These are phyloP conservation scores for Epirrhoe alternata DNA, from an alignment of 2,888 invertebrate species.

Conservation along the genomic window DNA sequence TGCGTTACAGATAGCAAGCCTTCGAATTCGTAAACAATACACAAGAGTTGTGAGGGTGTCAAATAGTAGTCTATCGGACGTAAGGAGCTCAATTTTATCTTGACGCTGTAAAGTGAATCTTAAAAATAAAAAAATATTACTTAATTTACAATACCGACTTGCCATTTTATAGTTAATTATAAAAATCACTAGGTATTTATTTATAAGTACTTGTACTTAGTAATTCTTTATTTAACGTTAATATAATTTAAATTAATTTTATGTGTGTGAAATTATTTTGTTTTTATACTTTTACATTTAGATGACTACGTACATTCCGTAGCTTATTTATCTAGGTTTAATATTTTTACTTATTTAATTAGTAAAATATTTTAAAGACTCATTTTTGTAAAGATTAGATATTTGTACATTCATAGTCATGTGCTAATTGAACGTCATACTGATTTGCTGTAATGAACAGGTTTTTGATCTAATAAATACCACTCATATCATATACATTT, in stretches of 20 bases:
- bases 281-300: slow-evolving; percentile 20
- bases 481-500: too few species aligned
- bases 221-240: slow-evolving; percentile 10
- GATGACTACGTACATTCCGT: slow-evolving; percentile 21
- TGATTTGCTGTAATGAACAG: too few species aligned
- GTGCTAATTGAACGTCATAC: too few species aligned
- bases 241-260: slow-evolving; percentile 18
- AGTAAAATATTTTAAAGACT: not conserved
- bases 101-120: too few species aligned
- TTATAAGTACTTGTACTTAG: slow-evolving; percentile 13
- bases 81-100: too few species aligned
- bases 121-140: not conserved
- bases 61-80: too few species aligned
- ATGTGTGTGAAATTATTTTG: slow-evolving; percentile 18
- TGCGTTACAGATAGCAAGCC: too few species aligned
- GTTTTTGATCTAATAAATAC: too few species aligned
- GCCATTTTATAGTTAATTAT: slow-evolving; percentile 15
- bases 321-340: not conserved
- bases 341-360: not conserved
- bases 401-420: not conserved
- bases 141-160: slow-evolving; percentile 4
- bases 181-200: slow-evolving; percentile 22
- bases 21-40: too few species aligned
- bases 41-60: too few species aligned
- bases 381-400: not conserved